These are phyloP conservation scores for Necrosyrtes monachus DNA, from an alignment of 2,797 vertebrate species.

Conservation along the genomic window DNA sequence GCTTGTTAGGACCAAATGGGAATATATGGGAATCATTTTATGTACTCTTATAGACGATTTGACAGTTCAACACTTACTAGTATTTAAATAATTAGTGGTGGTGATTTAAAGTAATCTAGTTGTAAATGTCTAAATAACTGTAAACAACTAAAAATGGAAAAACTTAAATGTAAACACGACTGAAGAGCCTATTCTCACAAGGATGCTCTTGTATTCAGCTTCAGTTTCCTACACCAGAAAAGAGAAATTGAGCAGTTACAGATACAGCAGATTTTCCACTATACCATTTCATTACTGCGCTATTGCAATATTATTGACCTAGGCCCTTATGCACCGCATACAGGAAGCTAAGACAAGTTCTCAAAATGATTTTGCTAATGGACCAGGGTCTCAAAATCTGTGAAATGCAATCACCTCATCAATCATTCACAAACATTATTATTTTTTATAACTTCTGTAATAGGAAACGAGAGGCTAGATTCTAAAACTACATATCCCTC, in stretches of 20 bases:
- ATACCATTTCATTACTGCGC: neutral
- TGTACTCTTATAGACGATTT: rapidly evolving
- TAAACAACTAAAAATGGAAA: neutral
- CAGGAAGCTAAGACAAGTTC: slow-evolving; percentile 14
- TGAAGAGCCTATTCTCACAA: neutral
- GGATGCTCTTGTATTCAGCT: neutral
- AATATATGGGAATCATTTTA: neutral
- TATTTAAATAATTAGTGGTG: neutral
- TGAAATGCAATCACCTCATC: slow-evolving; percentile 72
- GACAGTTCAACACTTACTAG: neutral
- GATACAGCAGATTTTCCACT: neutral
- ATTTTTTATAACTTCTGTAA: slow-evolving; percentile 61
- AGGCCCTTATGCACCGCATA: neutral
- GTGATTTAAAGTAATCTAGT: neutral
- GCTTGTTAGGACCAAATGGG: neutral
- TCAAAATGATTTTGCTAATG: slow-evolving; percentile 64
- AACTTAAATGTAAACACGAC: neutral
- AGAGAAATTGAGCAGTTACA: neutral
- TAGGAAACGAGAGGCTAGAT: slow-evolving; percentile 61
- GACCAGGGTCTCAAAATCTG: slow-evolving; percentile 62
- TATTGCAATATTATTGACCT: neutral
- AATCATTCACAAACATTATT: slow-evolving; percentile 67
- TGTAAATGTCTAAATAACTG: neutral
- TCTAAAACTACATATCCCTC: slow-evolving; percentile 27
- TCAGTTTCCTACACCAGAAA: neutral